Evolutionary conservation across 2,113 vertebrate species (phyloP).

Genomic region (Progne subis): DNA sequence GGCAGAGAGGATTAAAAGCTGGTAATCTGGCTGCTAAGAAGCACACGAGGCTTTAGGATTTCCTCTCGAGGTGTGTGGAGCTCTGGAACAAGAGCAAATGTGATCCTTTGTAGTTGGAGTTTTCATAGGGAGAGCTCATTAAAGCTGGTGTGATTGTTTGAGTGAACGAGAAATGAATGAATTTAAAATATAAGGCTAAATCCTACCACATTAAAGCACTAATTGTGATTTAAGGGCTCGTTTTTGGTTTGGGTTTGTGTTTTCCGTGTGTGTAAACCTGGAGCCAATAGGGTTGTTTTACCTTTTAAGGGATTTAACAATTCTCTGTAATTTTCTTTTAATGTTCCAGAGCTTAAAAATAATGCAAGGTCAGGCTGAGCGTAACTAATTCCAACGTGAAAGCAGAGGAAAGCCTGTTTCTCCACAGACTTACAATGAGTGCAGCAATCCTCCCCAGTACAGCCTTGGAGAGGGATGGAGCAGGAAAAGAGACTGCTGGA

Average conservation of each 20-base stretch:
- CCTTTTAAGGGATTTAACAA: conserved; percentile 18
- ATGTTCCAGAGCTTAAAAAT: neutral
- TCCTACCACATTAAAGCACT: conserved; percentile 4
- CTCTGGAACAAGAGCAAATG: neutral
- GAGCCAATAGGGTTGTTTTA: neutral
- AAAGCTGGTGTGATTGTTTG: conserved; percentile 1
- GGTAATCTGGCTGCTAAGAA: neutral
- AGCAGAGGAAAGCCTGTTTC: neutral
- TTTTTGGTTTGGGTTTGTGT: neutral
- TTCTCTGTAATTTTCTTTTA: neutral
- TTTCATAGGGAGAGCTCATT: conserved; percentile 40
- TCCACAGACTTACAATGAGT: neutral
- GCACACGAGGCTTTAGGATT: neutral
- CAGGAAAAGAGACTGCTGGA: neutral
- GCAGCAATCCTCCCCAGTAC: neutral
- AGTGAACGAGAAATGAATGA: conserved; percentile 45
- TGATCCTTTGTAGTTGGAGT: conserved; percentile 21
- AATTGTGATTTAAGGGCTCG: conserved; percentile 33
- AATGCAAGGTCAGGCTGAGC: neutral
- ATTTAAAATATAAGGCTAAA: conserved; percentile 31
- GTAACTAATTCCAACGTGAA: conserved; percentile 26
- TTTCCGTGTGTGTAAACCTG: neutral
- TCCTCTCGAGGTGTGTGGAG: neutral
- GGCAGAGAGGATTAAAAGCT: conserved; percentile 7
- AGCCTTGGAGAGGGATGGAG: neutral